Conservation (phyloP, 2,888 invertebrate genomes). For the Acrobasis repandana region DNA sequence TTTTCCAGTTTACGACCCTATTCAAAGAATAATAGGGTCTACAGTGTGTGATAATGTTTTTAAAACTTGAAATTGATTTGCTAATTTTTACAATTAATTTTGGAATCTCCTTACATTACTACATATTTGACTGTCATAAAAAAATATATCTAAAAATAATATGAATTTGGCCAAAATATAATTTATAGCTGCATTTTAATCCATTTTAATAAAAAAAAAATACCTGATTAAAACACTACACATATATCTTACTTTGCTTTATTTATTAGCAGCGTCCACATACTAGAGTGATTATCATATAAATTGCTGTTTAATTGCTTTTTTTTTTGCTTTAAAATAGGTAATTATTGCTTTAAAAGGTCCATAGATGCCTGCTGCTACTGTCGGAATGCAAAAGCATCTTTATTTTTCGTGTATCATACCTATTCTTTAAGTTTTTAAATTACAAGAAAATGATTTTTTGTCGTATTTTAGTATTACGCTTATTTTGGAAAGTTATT, state of each 20-base stretch:
- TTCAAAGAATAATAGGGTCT: slow-evolving; percentile 4
- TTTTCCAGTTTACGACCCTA: slow-evolving; percentile 24
- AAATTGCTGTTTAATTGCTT: not conserved
- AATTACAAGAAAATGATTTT: too few species aligned
- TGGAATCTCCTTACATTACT: not conserved
- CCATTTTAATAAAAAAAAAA: not conserved
- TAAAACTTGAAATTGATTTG: not conserved
- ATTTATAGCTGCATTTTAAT: too few species aligned
- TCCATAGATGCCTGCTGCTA: too few species aligned
- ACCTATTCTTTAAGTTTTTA: too few species aligned
- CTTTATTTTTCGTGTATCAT: too few species aligned
- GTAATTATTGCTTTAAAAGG: not conserved
- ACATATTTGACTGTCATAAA: not conserved
- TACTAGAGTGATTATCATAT: not conserved
- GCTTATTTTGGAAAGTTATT: too few species aligned
- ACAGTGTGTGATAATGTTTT: not conserved
- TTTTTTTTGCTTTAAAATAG: not conserved
- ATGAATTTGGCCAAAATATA: too few species aligned
- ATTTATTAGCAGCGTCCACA: not conserved
- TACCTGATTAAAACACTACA: too few species aligned
- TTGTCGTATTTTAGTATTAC: too few species aligned
- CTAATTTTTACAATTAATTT: slow-evolving; percentile 1
- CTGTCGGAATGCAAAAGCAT: too few species aligned
- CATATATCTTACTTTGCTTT: not conserved
- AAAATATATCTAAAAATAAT: not conserved